These are phyloP conservation scores for Eumaeus atala DNA, from an alignment of 1,140 invertebrate species.

Conservation along the genomic window DNA sequence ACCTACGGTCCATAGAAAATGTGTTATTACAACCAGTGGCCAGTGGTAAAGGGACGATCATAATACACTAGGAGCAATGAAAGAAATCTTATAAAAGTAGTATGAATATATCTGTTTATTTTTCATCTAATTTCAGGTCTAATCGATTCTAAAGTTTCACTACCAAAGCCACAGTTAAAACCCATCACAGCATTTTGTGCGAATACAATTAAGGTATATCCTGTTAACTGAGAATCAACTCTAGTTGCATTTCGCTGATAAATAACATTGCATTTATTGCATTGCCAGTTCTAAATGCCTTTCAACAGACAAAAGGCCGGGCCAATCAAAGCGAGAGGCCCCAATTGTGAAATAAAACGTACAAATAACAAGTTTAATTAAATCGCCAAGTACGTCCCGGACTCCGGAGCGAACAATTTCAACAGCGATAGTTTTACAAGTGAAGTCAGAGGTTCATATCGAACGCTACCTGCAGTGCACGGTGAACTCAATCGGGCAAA, in stretches of 20 bases:
- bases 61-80: too few species aligned
- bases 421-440: constrained; percentile 67
- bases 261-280: constrained; percentile 15
- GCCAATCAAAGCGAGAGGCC: constrained; percentile 57
- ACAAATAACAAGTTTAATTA: constrained; percentile 73
- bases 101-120: too few species aligned
- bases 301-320: constrained; percentile 36
- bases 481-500: constrained; percentile 50
- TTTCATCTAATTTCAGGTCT: too few species aligned
- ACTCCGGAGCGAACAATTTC: constrained; percentile 58
- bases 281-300: constrained; percentile 11
- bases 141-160: too few species aligned
- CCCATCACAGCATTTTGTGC: too few species aligned
- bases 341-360: constrained; percentile 68
- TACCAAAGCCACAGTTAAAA: too few species aligned
- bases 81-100: too few species aligned
- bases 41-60: too few species aligned
- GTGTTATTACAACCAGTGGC: too few species aligned
- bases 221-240: too few species aligned
- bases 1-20: too few species aligned
- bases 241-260: neutral
- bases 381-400: constrained; percentile 57
- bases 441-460: constrained; percentile 61
- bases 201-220: too few species aligned
- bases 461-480: constrained; percentile 46